Base-by-base conservation (phyloP, 2,888 invertebrate genomes). In the Campoletis raptor region DNA sequence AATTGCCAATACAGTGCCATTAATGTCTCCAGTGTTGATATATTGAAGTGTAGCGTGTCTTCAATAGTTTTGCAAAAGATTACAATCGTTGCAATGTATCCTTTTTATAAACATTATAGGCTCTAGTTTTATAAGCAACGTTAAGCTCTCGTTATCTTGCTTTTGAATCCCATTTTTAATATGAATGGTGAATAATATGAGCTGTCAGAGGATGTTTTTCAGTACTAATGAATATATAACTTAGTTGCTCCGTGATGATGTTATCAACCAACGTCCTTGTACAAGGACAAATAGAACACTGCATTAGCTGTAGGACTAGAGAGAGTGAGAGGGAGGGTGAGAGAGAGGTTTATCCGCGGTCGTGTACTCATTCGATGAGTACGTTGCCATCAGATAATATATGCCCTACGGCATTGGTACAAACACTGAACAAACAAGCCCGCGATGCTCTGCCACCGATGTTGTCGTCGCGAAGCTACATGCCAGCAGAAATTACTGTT, bases 401-500 rank as follows among this genome's bases (percentile, higher is more conserved):
- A 70, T 84, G 76, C 76, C 45, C 45, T 66, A 52, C 69, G 73
- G 52, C 78, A 73, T 74, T 74, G 73, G 78, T 81, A 81, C 81
- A 84, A 84, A 79, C 74, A 79, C 61, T 61, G 78, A 57, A 78
- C 77, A 86, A 84, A 84, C 84, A 86, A 67, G 57, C 24, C 21
- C 42, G 52, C 80, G 42, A 72, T 78, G 67, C 61, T 81, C 64
- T 81, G 80, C 57, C 48, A 78, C 42, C 52, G 78, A 45, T 69
- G 81, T 78, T 81, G 86, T 77, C 79, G 74, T 79, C 54, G 72
- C 76, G 83, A 77, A 64, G 69, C 74, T 84, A 86, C 77, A 86
- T 78, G 78, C 84, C 54, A 86, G 69, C 81, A 78, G 81, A 57
- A 86, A 86, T 86, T 86, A 78, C 83, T 84, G 84, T 86, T 84